phyloP scores from a whole-genome alignment of 2,113 vertebrate species.

The Calypte anna region DNA sequence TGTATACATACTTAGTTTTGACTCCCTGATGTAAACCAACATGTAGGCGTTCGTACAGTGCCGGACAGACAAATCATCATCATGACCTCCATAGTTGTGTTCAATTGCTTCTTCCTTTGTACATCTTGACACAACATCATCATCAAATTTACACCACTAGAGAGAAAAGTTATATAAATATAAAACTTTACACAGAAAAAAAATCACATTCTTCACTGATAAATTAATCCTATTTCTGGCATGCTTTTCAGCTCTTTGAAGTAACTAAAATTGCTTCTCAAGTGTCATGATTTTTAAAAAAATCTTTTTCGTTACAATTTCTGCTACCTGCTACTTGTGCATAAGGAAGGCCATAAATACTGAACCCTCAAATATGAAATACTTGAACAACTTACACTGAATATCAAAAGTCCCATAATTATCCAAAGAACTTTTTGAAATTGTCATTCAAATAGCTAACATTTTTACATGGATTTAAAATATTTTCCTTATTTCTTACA shows the following conservation, averaged over 20 bases:
- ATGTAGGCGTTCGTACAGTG: constrained; percentile 99
- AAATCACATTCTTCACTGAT: not conserved
- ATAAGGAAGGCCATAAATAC: not conserved
- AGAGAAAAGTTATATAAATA: not conserved
- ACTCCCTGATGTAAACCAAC: constrained; percentile 98
- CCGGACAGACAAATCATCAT: constrained; percentile 95
- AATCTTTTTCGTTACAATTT: not conserved
- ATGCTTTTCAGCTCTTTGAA: not conserved
- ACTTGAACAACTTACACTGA: not conserved
- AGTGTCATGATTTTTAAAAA: not conserved
- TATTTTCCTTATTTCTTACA: not conserved
- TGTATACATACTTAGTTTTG: constrained; percentile 89
- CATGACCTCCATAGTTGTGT: constrained; percentile 97
- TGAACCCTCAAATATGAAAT: not conserved
- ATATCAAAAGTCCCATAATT: not conserved
- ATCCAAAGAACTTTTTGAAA: not conserved
- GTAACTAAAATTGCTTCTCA: constrained; percentile 3
- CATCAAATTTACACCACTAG: constrained; percentile 99
- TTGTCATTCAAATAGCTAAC: not conserved
- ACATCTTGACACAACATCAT: constrained; percentile 95
- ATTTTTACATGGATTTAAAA: not conserved
- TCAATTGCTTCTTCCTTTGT: constrained; percentile 99
- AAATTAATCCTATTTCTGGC: not conserved
- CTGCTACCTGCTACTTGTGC: not conserved
- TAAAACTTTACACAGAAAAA: not conserved